Evolutionary conservation across 2,797 vertebrate species (phyloP), one percentile per base, ranked within the genome.

Genomic region (Hylomyscus alleni): DNA sequence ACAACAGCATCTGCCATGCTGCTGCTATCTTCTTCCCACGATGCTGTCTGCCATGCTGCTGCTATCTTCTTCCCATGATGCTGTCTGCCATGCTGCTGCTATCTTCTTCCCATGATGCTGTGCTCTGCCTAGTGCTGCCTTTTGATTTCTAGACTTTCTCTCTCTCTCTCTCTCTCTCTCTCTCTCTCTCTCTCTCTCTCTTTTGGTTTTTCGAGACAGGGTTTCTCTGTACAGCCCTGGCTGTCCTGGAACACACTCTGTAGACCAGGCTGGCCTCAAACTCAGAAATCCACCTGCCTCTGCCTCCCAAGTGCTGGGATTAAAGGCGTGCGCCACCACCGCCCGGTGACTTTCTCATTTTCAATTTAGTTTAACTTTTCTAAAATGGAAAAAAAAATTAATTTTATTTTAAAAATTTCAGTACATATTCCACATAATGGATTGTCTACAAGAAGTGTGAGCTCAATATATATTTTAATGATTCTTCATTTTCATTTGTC

Each of bases 361-460:
- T 89, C 44, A 77, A 72, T 52, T 91, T 90, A 58, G 37, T 72
- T 72, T 82, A 69, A 54, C 40, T 89, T 84, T 67, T 67, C 87
- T 56, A 84, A 83, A 76, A 67, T 44, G 20, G 24, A 56, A 76
- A 72, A 76, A 72, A 37, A 37, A 20, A 20, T 72, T 4, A 72
- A 72, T 72, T 67, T 89, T 76, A 56, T 52, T 90, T 94, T 67
- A 77, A 88, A 88, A 69, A 82, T 58, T 60, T 52, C 8, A 83
- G n/a, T 83, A 69, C 14, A 0, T 77, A n/a, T 62, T 87, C 13
- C 9, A 52, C 54, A 62, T 20, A 91, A 60, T 60, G 31, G 67
- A 47, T 83, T 73, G 8, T 83, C 8, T 47, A 34, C 29, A 56
- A 12, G 12, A 54, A 54, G 52, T 44, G 5, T 56, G 52, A 58